Evolutionary conservation across 1,140 invertebrate genomes (phyloP).

Genomic region (Zaprionus gabonicus): DNA sequence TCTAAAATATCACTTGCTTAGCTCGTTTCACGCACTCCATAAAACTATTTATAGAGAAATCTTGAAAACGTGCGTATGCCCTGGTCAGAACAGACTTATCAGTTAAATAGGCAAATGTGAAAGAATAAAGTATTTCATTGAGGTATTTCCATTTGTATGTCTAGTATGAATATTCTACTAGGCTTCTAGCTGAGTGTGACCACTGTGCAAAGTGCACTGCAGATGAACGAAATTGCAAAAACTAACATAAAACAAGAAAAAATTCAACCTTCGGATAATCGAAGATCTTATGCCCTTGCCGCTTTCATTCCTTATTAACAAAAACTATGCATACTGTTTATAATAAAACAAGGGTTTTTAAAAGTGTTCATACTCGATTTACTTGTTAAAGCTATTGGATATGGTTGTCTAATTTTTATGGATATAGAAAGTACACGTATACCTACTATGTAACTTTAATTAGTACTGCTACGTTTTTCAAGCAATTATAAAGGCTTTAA

Average conservation of each 20-base stretch:
- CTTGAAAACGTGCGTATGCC: background rate
- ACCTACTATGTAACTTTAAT: too few species aligned
- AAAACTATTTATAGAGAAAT: slow-evolving; percentile 27
- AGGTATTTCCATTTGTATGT: background rate
- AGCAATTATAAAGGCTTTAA: too few species aligned
- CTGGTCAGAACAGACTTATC: background rate
- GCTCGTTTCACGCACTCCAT: slow-evolving; percentile 35
- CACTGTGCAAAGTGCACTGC: slow-evolving; percentile 17
- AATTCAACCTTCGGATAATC: too few species aligned
- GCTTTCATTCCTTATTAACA: too few species aligned
- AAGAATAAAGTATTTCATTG: background rate
- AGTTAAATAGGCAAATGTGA: background rate
- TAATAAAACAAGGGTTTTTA: too few species aligned
- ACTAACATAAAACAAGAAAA: background rate
- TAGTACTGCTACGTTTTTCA: too few species aligned
- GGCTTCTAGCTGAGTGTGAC: background rate
- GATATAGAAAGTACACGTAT: too few species aligned
- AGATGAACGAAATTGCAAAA: slow-evolving; percentile 7
- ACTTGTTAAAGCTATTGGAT: too few species aligned
- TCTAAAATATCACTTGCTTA: slow-evolving; percentile 29
- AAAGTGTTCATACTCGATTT: too few species aligned
- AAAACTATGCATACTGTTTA: too few species aligned
- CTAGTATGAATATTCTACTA: background rate
- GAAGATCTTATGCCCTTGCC: too few species aligned
- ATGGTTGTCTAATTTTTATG: too few species aligned